A percentile compares a stretch with the other conserved stretches of the same genome.
These are phyloP conservation scores for Aplodontia rufa DNA, from an alignment of 2,113 vertebrate genomes.

Conservation along the genomic window DNA sequence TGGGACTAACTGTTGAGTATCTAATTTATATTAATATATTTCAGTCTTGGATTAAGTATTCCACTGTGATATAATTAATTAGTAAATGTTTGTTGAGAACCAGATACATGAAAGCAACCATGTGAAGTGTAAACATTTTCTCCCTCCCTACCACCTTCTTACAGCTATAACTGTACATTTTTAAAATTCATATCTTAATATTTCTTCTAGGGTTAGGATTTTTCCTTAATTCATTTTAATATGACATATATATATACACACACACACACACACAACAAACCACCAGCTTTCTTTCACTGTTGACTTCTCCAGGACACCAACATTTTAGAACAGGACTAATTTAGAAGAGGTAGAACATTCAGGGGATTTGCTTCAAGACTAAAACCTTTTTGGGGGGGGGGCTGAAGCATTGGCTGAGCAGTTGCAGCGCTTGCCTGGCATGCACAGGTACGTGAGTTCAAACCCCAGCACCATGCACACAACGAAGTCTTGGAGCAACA, in stretches of 20 bases:
- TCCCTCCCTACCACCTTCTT: neutral
- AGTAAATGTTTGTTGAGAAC: neutral
- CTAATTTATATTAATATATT: neutral
- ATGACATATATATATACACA: too few species aligned
- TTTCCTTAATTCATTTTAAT: slow-evolving; percentile 10
- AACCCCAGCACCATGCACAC: too few species aligned
- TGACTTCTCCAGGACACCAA: neutral
- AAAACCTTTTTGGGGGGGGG: too few species aligned
- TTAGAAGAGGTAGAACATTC: neutral
- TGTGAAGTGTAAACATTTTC: neutral
- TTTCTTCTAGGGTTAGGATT: neutral
- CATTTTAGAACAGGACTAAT: slow-evolving; percentile 19
- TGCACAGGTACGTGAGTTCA: too few species aligned
- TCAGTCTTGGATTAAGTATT: neutral
- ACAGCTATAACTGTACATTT: neutral
- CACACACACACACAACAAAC: too few species aligned
- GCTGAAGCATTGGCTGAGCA: too few species aligned
- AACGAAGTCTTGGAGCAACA: too few species aligned
- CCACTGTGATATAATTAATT: neutral
- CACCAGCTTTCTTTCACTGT: neutral
- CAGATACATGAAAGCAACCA: neutral
- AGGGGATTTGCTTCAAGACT: neutral
- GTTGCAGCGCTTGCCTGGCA: too few species aligned
- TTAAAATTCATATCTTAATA: neutral
- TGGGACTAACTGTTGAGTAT: neutral